These are phyloP conservation scores for Ciconia boyciana DNA, from an alignment of 2,113 vertebrate species.

Conservation along the genomic window DNA sequence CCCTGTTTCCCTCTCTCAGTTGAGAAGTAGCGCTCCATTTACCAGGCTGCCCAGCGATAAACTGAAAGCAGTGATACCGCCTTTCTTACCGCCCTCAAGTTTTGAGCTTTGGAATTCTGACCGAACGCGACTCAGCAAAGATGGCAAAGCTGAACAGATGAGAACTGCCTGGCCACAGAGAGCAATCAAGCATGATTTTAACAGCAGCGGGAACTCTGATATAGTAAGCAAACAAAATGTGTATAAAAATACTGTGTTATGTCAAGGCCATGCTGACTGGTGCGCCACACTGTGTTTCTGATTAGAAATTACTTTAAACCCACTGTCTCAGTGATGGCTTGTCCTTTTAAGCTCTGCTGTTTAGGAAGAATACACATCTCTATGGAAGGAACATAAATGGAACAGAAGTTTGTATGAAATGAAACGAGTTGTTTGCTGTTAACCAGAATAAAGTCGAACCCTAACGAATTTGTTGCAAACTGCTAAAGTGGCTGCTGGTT, in stretches of 20 bases:
- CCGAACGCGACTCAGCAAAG: slow-evolving; percentile 77
- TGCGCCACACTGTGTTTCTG: neutral
- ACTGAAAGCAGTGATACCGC: slow-evolving; percentile 96
- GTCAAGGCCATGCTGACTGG: neutral
- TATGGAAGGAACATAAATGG: neutral
- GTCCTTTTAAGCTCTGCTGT: neutral
- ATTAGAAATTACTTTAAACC: neutral
- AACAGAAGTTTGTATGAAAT: neutral
- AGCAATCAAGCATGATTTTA: slow-evolving; percentile 74
- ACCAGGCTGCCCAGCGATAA: slow-evolving; percentile 93
- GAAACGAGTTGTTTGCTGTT: neutral
- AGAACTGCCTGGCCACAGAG: slow-evolving; percentile 84
- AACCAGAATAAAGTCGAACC: neutral
- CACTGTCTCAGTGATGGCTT: neutral
- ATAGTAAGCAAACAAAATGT: slow-evolving; percentile 74
- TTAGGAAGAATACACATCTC: neutral
- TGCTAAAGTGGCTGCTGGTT: neutral
- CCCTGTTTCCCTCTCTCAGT: slow-evolving; percentile 42
- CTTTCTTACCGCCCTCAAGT: slow-evolving; percentile 94
- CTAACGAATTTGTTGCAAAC: neutral
- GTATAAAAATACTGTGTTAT: neutral
- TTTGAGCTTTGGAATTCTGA: slow-evolving; percentile 96
- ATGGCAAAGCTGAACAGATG: slow-evolving; percentile 80
- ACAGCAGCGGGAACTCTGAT: slow-evolving; percentile 84
- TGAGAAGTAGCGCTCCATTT: slow-evolving; percentile 88